Evolutionary conservation across 2,797 vertebrate species (phyloP).

Genomic region (Threskiornis aethiopicus): DNA sequence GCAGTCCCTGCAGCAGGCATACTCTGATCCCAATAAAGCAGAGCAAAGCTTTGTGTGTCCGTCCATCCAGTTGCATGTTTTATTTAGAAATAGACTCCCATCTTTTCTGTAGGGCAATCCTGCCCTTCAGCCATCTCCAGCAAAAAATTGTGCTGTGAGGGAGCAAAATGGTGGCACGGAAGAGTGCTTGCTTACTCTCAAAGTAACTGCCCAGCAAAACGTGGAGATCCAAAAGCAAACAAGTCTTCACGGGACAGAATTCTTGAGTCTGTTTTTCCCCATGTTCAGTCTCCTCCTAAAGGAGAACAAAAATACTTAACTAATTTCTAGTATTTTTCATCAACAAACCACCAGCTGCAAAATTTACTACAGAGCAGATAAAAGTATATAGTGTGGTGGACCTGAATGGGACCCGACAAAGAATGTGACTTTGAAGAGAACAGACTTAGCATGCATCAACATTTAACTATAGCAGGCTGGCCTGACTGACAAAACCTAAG

Average conservation of each 20-base stretch:
- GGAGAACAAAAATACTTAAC: neutral
- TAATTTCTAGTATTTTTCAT: neutral
- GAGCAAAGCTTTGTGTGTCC: neutral
- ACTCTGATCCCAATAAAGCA: neutral
- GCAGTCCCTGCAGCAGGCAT: neutral
- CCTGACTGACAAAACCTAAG: neutral
- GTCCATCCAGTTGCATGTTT: neutral
- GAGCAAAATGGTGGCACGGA: neutral
- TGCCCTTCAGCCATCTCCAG: neutral
- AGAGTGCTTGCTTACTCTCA: neutral
- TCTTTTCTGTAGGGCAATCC: neutral
- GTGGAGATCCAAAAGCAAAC: neutral
- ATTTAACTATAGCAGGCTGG: neutral
- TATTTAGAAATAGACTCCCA: neutral
- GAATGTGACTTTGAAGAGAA: neutral
- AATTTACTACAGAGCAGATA: neutral
- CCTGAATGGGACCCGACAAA: neutral
- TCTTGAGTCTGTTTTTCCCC: neutral
- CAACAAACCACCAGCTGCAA: neutral
- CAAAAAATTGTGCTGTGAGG: neutral
- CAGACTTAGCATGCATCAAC: neutral
- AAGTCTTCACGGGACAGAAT: neutral
- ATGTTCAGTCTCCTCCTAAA: neutral
- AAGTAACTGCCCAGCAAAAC: neutral
- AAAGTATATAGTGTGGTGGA: rapidly evolving